Base-by-base conservation (phyloP, 2,888 invertebrate genomes). In the Lysandra coridon region DNA sequence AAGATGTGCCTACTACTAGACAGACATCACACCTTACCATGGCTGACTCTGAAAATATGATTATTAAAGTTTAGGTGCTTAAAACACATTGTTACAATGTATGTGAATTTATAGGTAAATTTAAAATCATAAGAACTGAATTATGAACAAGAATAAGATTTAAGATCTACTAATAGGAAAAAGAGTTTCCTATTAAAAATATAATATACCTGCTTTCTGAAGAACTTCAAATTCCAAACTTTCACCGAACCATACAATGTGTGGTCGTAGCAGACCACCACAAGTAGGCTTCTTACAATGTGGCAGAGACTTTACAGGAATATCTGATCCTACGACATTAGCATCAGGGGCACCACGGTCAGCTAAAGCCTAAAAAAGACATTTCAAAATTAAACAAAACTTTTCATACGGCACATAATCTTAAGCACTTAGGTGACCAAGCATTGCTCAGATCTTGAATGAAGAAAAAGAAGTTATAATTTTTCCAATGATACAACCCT, bases 181-280 rank as follows among this genome's bases (percentile, higher is more conserved):
- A 23, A 23, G 23, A 23, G 23, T 49, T 49, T 49, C 49, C 49
- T 57, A 4, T 17, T 57, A 57, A 14, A 49, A 49, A 76, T 76
- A 10, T 33, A 64, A 76, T 64, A 17, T 73, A 97, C 97, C 93
- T 82, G 97, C 96, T 89, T 94, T 93, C 1, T 93, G 86, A 69
- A 98, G 86, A 30, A 97, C 95, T 78, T 92, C 87, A 1, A 91
- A 84, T 82, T 98, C 95, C 79, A 98, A 93, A 83, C 91, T 95
- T 93, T 98, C 98, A 4, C 98, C 98, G 92, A 98, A 98, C 98
- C 98, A 98, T 10, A 98, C 97, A 82, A 98, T 97, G 86, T 97
- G 96, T 1, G 98, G 98, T 79, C 98, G 92, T 14, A 98, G 88
- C 69, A 98, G 89, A 1, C 96, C 96, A 33, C 93, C 91, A 87